Percentiles rank a stretch among this genome's conserved stretches.
phyloP scores from a whole-genome alignment of 2,113 vertebrate genomes.

The Cheirogaleus medius region DNA sequence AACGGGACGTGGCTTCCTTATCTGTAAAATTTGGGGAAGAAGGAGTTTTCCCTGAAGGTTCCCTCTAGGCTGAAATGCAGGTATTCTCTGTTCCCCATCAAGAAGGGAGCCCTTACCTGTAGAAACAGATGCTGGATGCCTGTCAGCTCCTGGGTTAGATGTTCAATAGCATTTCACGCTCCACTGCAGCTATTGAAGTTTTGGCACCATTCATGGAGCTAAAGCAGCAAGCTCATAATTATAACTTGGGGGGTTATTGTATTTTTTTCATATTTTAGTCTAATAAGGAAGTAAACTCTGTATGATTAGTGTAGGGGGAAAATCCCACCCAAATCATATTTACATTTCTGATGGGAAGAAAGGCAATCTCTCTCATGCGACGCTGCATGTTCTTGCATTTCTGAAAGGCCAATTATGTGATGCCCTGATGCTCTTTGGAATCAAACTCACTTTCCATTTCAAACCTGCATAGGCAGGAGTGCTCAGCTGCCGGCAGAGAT shows the following conservation, averaged over 20 bases:
- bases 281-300: constrained; percentile 41
- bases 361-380: neutral
- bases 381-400: neutral
- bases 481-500: neutral
- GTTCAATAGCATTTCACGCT: constrained; percentile 26
- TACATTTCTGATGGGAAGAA: neutral
- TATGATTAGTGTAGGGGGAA: neutral
- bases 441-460: constrained; percentile 61
- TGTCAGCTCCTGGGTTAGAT: neutral
- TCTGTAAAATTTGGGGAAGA: neutral
- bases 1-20: neutral
- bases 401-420: constrained; percentile 27
- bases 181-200: neutral
- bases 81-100: neutral
- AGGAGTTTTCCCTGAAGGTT: neutral
- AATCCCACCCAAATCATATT: neutral
- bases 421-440: neutral
- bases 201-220: neutral
- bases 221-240: constrained; percentile 9
- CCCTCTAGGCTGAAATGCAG: neutral
- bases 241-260: neutral
- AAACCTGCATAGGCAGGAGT: constrained; percentile 37
- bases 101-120: neutral
- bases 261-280: constrained; percentile 6
- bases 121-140: neutral